Conservation (phyloP, 1,140 invertebrate species). For the Temnothorax nylanderi region DNA sequence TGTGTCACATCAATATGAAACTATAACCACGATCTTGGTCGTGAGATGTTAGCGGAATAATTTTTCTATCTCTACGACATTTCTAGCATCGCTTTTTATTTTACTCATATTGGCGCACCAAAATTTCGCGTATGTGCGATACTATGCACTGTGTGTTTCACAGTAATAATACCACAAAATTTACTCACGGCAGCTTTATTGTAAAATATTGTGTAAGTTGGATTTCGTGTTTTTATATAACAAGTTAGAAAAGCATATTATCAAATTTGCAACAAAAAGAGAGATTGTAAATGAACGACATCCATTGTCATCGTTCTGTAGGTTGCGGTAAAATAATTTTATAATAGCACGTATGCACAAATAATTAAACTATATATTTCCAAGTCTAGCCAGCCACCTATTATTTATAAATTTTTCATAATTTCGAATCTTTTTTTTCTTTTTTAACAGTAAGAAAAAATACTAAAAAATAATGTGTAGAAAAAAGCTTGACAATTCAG, state of each 20-base stretch:
- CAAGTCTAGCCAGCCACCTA: background rate
- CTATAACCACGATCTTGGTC: background rate
- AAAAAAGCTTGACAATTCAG: background rate
- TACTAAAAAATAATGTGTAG: background rate
- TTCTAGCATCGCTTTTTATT: slow-evolving; percentile 8
- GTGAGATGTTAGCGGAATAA: background rate
- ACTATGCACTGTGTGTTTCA: background rate
- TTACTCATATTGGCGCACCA: background rate
- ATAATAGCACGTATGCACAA: too few species aligned
- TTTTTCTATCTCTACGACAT: background rate
- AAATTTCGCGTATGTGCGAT: background rate
- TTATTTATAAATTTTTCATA: background rate
- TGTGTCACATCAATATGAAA: background rate
- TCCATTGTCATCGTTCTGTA: background rate
- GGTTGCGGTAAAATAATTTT: background rate
- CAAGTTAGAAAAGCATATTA: background rate
- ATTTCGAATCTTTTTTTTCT: background rate
- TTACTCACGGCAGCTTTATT: background rate
- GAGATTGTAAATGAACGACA: background rate
- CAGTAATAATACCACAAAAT: background rate
- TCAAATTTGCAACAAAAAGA: background rate
- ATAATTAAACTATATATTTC: background rate
- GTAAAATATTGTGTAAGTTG: background rate
- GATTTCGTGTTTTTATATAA: slow-evolving; percentile 1
- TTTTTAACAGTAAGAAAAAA: background rate